A percentile compares a stretch with the other conserved stretches of the same genome.
Conservation (phyloP, 1,140 invertebrate genomes). For the Orius laevigatus region DNA sequence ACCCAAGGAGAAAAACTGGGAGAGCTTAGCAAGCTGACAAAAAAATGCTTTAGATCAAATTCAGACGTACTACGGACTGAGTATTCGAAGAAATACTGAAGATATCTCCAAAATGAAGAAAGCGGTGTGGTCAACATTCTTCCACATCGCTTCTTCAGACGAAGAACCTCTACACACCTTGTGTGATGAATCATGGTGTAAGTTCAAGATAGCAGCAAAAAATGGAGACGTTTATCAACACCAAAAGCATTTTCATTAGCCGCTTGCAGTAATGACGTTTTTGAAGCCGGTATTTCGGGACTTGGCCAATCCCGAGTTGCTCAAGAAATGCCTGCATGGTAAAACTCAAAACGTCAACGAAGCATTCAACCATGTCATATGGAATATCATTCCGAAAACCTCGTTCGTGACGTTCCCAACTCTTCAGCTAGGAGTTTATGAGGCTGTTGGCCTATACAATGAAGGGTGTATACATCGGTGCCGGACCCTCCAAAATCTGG, state of each 20-base stretch:
- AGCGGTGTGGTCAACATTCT: constrained; percentile 24
- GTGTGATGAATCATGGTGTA: constrained; percentile 22
- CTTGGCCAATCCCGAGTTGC: constrained; percentile 13
- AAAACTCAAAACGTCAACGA: constrained; percentile 15
- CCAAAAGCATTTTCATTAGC: constrained; percentile 7
- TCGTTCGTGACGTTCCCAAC: constrained; percentile 8
- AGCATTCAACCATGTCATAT: constrained; percentile 13
- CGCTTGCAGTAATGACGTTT: constrained; percentile 10
- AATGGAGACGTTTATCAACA: constrained; percentile 7
- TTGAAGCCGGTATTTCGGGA: constrained; percentile 17
- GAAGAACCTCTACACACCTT: constrained; percentile 20
- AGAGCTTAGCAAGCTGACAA: constrained; percentile 15
- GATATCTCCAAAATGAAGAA: constrained; percentile 21
- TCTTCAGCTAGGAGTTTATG: constrained; percentile 11
- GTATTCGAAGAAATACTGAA: constrained; percentile 16
- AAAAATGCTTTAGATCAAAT: constrained; percentile 13
- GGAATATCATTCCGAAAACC: constrained; percentile 12
- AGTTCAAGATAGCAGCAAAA: constrained; percentile 13
- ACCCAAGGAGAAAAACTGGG: constrained; percentile 7
- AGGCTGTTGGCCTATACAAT: too few species aligned
- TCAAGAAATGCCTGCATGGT: constrained; percentile 16
- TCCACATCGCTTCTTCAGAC: constrained; percentile 24
- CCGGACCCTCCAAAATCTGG: too few species aligned
- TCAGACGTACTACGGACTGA: constrained; percentile 17
- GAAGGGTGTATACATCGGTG: too few species aligned